Evolutionary conservation across 2,888 invertebrate species (phyloP), one percentile per base, ranked within the genome.

Genomic region (Rhaphigaster nebulosa): DNA sequence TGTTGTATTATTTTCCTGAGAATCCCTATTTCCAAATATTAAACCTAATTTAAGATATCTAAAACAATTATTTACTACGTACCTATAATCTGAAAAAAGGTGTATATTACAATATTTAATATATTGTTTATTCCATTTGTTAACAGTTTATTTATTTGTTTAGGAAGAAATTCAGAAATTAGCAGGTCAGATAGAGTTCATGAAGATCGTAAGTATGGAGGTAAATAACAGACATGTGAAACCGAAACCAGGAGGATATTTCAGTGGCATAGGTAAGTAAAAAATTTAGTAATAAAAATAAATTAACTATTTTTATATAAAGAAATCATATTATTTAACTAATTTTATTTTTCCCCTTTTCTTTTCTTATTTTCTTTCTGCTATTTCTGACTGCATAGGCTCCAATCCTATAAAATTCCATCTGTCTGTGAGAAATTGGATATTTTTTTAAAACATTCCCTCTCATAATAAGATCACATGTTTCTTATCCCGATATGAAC

Each of bases 161-260:
- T 94, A 97, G 97, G 98, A 98, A 93, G 98, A 98, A 94, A 96
- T 98, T 56, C 98, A 98, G 93, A 98, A 98, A 93, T 94, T 98
- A 92, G 98, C 98, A 0, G 97, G 97, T 45, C 98, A 98, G 94
- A 98, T 98, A 92, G 98, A 98, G 94, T 97, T 97, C 94, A 97
- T 98, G 97, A 97, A 97, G 94, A 98, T 98, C 94, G 97, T 98
- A 38, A 97, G 98, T 93, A 98, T 98, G 98, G 97, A 98, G 94
- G 96, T 97, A 95, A 97, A 98, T 94, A 98, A 98, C 94, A 90
- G 92, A 18, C 92, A 92, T 88, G 94, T 98, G 92, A 97, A 97
- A 93, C 97, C 97, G 91, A 96, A 97, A 92, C 96, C 96, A 1
- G 97, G 97, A 38, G 96, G 97, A 2, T 97, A 97, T 94, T 97